A percentile compares a stretch with the other conserved stretches of the same genome.
Conservation (phyloP, 2,113 vertebrate genomes). For the Onychostoma macrolepis region DNA sequence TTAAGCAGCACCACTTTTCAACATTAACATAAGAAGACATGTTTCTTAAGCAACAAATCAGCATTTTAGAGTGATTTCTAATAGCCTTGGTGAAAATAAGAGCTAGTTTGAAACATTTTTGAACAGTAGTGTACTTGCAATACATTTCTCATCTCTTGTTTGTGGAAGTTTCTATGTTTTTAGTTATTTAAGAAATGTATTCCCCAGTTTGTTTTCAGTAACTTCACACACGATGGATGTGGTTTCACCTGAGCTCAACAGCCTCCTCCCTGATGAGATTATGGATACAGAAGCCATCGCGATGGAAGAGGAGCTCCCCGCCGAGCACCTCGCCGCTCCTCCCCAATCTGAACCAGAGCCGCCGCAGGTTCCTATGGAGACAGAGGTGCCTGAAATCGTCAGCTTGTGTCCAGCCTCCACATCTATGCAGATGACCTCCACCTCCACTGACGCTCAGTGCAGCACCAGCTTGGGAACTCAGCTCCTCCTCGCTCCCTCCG, state of each 20-base stretch:
- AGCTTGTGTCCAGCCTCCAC: slow-evolving; percentile 75
- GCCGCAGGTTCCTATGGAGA: slow-evolving; percentile 78
- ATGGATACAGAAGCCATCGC: slow-evolving; percentile 91
- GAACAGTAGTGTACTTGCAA: background rate
- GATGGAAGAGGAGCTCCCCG: slow-evolving; percentile 87
- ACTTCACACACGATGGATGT: slow-evolving; percentile 86
- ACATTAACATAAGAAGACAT: too few species aligned
- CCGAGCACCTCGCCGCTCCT: slow-evolving; percentile 76
- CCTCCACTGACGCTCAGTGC: slow-evolving; percentile 71
- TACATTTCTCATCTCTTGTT: background rate
- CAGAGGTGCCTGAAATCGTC: slow-evolving; percentile 83
- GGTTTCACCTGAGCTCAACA: slow-evolving; percentile 96
- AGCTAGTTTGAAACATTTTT: too few species aligned
- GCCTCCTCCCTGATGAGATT: slow-evolving; percentile 97
- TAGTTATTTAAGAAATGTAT: background rate
- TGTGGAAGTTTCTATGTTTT: background rate
- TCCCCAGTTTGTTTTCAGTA: slow-evolving; percentile 60
- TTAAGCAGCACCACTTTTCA: background rate
- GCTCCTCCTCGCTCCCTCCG: slow-evolving; percentile 70
- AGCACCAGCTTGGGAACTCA: slow-evolving; percentile 70
- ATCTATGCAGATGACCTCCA: slow-evolving; percentile 70
- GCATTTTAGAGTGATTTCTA: too few species aligned
- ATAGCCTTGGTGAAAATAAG: background rate
- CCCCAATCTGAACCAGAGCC: slow-evolving; percentile 60
- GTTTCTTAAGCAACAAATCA: too few species aligned